phyloP scores from a whole-genome alignment of 2,797 vertebrate genomes.

The Steatocranus sp. region DNA sequence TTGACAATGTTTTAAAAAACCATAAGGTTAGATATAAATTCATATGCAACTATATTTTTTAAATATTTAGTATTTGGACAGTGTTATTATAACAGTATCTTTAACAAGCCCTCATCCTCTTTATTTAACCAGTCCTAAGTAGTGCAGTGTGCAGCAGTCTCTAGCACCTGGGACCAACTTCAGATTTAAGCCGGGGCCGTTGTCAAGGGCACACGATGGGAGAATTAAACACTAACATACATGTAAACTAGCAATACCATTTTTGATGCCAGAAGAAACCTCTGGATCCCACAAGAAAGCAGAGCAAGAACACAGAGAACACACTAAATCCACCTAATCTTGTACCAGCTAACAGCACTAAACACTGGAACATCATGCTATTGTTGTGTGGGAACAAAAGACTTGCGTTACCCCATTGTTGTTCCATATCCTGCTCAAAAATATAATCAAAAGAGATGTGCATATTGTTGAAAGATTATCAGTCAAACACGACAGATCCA shows the following conservation, averaged over 20 bases:
- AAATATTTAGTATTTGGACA: background rate
- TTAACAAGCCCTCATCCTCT: background rate
- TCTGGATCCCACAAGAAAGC: background rate
- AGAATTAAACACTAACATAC: background rate
- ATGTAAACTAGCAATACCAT: background rate
- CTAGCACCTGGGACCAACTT: background rate
- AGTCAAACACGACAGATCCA: background rate
- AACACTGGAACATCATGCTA: background rate
- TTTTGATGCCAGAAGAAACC: background rate
- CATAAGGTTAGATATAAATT: background rate
- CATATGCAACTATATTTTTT: background rate
- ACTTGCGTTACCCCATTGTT: background rate
- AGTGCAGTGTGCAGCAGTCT: background rate
- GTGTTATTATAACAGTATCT: background rate
- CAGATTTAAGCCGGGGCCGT: background rate
- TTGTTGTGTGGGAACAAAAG: background rate
- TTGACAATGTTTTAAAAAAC: background rate
- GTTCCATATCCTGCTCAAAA: background rate
- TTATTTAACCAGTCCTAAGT: background rate
- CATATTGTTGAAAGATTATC: background rate
- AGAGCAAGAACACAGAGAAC: background rate
- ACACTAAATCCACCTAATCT: background rate
- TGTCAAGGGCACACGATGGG: background rate
- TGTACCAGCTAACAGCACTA: background rate
- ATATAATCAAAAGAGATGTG: background rate